A percentile compares a stretch with the other conserved stretches of the same genome.
phyloP scores from a whole-genome alignment of 2,888 invertebrate genomes.

The Papilio elwesi region DNA sequence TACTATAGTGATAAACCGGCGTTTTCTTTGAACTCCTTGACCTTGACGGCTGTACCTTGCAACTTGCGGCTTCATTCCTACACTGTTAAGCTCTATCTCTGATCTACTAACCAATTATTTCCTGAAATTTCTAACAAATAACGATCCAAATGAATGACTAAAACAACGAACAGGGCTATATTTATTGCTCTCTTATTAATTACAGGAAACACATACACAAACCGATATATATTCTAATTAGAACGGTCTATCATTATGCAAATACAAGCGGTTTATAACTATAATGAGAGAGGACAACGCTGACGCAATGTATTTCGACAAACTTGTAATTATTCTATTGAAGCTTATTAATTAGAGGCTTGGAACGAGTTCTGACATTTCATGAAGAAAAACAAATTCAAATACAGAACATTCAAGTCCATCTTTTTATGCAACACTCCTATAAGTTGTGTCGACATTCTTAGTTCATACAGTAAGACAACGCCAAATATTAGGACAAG shows the following conservation, averaged over 20 bases:
- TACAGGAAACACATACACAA: slow-evolving; percentile 2
- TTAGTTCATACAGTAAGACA: too few relatives aligned
- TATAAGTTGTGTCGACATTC: too few relatives aligned
- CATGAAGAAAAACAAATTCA: too few relatives aligned
- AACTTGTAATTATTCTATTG: neutral
- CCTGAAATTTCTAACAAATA: neutral
- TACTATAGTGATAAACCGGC: too few relatives aligned
- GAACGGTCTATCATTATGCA: slow-evolving; percentile 16
- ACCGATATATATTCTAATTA: slow-evolving; percentile 16
- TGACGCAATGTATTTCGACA: slow-evolving; percentile 44
- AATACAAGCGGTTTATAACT: slow-evolving; percentile 15
- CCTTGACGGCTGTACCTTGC: too few relatives aligned
- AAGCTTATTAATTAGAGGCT: neutral
- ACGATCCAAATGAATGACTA: slow-evolving; percentile 5
- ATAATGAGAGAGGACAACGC: slow-evolving; percentile 20
- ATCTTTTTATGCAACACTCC: too few relatives aligned
- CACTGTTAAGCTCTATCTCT: too few relatives aligned
- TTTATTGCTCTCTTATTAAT: neutral
- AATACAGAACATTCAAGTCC: too few relatives aligned
- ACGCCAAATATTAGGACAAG: too few relatives aligned
- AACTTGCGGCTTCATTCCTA: too few relatives aligned
- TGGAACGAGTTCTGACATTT: neutral
- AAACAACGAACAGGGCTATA: neutral
- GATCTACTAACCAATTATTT: too few relatives aligned
- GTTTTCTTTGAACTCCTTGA: too few relatives aligned